Evolutionary conservation across 2,888 invertebrate genomes (phyloP), one percentile per base, ranked within the genome.

Genomic region (Neoitamus cyanurus): DNA sequence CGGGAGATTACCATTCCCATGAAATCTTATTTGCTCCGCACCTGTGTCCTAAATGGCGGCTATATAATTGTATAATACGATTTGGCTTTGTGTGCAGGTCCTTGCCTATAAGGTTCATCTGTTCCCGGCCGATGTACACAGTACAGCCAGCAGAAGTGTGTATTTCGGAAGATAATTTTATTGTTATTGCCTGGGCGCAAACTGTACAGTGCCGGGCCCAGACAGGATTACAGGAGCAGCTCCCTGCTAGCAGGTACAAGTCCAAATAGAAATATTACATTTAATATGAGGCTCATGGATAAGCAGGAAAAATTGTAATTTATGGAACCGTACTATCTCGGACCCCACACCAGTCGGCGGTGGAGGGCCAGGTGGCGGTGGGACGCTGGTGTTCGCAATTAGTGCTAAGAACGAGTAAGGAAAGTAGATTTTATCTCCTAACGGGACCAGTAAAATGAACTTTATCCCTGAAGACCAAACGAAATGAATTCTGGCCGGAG

Each of bases 231-330:
- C 31, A 72, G 69, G 73, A 84, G 72, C 34, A 68, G 37, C 78
- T 69, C 58, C 58, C 68, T 58, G 58, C n/a, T 68, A 80, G 34
- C 68, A 80, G 78, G 70, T 80, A 84, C 70, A 84, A 25, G 37
- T 31, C 69, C 48, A 80, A 80, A 84, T 84, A 84, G 84, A 84
- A 84, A 84, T 84, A 84, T 84, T 80, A 84, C 84, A 78, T 48
- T 70, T 84, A 84, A 84, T 84, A 84, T 84, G 84, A 84, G 72
- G 37, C 72, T 72, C 84, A 37, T 42, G 84, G 84, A 70, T 84
- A 84, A 84, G 78, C 25, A 84, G 72, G 84, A 84, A 84, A 84
- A 84, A 84, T 84, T 84, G 84, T 84, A 78, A 80, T 84, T 84
- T 84, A 84, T 84, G 28, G 69, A 34, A 20, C 9, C 58, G 7